Evolutionary conservation across 1,140 invertebrate genomes (phyloP), one percentile per base, ranked within the genome.

Genomic region (Atta texana): DNA sequence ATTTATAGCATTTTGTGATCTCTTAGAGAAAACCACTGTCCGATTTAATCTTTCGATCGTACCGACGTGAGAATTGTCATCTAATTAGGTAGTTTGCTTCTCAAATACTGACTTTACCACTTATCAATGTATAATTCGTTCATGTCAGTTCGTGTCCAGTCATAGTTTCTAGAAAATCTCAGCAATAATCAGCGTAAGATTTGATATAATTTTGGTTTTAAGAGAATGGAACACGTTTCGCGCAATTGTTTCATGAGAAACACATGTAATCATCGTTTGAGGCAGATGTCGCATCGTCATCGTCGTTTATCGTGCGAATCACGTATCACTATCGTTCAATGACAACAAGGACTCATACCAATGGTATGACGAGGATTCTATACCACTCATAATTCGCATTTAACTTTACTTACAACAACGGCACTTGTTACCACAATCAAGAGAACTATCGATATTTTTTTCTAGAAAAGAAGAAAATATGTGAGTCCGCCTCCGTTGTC

Each of bases 241-340:
- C 21, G 51, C 10, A 44, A 57, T 81, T 69, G 77, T 81, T 39
- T 81, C 64, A 63, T 16, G 39, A 7, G 16, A 71, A 31, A 31
- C 31, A 71, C 78, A 7, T 57, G 53, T 31, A 71, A 81, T 81
- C 51, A 51, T 39, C 77, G 3, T 71, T 69, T 69, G 63, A 81
- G 49, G 49, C 28, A 57, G 71, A 53, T 28, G 14, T 71, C 53
- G 78, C 78, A 71, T 28, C 78, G 78, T 71, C 78, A 81, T 81
- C 21, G 51, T 81, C 66, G 78, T 81, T 81, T 71, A 71, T 71
- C 78, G 64, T 57, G 77, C n/a, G 64, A 81, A 71, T 12, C 64
- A 53, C 51, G n/a, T 71, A 57, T 81, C 44, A 69, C n/a, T 8
- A 44, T 21, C 76, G 44, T 78, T 57, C 44, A 57, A 71, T 49